phyloP scores from a whole-genome alignment of 2,797 vertebrate genomes.

The Tamandua tetradactyla region DNA sequence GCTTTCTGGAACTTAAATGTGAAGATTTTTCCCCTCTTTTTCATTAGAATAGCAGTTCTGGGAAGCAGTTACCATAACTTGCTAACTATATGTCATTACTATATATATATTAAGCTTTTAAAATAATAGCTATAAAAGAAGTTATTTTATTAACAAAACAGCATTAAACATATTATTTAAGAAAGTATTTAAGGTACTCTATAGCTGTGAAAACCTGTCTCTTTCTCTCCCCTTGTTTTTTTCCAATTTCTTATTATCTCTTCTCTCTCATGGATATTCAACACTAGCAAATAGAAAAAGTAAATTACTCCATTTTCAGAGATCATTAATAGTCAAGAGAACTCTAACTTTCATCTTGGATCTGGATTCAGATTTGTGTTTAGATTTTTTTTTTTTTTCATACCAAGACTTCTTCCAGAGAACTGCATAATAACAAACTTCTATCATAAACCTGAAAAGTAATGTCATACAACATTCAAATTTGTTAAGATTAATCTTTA shows the following conservation, averaged over 20 bases:
- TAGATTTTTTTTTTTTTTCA: neutral
- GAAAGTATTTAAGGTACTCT: neutral
- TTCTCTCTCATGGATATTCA: neutral
- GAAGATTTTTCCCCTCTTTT: neutral
- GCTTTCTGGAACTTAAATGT: neutral
- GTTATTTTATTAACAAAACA: neutral
- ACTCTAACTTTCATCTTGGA: neutral
- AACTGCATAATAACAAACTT: neutral
- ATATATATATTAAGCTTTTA: neutral
- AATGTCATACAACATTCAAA: neutral
- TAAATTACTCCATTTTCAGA: neutral
- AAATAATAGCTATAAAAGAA: neutral
- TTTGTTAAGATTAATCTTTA: slow-evolving; percentile 1
- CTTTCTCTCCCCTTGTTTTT: neutral
- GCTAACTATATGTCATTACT: neutral
- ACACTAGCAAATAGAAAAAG: neutral
- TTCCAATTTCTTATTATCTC: neutral
- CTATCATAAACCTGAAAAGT: neutral
- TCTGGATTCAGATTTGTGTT: slow-evolving; percentile 8
- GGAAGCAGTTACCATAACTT: neutral
- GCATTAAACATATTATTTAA: too few relatives aligned
- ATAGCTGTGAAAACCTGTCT: neutral
- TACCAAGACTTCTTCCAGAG: neutral
- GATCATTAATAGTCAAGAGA: neutral
- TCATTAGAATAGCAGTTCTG: neutral